Percentiles rank a stretch among this genome's conserved stretches.
These are phyloP conservation scores for Heteropelma amictum DNA, from an alignment of 2,888 invertebrate genomes.

Conservation along the genomic window DNA sequence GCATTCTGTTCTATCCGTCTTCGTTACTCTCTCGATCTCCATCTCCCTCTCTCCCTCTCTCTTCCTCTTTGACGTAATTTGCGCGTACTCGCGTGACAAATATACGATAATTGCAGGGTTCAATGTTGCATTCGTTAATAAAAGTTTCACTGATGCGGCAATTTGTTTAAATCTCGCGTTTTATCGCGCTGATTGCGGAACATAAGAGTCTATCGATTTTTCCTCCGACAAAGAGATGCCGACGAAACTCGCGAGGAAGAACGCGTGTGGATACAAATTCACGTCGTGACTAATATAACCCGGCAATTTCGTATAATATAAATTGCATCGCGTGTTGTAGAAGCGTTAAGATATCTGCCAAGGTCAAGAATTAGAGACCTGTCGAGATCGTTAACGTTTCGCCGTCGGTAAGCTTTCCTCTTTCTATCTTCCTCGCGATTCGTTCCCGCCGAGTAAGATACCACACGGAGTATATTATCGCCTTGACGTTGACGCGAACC, in stretches of 20 bases:
- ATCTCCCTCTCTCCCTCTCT: background rate
- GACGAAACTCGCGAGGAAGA: constrained; percentile 25
- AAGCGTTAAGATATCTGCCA: constrained; percentile 54
- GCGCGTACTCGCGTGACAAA: background rate
- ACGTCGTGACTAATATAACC: constrained; percentile 39
- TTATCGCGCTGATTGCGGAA: constrained; percentile 29
- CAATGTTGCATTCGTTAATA: background rate
- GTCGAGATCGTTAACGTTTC: constrained; percentile 53
- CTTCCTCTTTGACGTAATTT: background rate
- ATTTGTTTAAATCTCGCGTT: background rate
- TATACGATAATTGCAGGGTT: no score
- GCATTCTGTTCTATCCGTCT: background rate
- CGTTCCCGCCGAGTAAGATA: constrained; percentile 9
- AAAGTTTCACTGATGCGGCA: background rate
- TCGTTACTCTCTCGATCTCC: background rate
- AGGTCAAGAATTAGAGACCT: constrained; percentile 56
- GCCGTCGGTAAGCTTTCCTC: constrained; percentile 34
- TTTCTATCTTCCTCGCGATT: background rate
- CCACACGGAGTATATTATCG: constrained; percentile 11
- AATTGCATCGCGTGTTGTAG: constrained; percentile 53
- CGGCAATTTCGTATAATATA: constrained; percentile 55
- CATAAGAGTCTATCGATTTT: constrained; percentile 50
- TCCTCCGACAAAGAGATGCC: constrained; percentile 6
- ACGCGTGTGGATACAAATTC: constrained; percentile 28
- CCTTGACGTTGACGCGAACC: constrained; percentile 4